These are phyloP conservation scores for Tenrec ecaudatus DNA, from an alignment of 2,113 vertebrate species.

Conservation along the genomic window DNA sequence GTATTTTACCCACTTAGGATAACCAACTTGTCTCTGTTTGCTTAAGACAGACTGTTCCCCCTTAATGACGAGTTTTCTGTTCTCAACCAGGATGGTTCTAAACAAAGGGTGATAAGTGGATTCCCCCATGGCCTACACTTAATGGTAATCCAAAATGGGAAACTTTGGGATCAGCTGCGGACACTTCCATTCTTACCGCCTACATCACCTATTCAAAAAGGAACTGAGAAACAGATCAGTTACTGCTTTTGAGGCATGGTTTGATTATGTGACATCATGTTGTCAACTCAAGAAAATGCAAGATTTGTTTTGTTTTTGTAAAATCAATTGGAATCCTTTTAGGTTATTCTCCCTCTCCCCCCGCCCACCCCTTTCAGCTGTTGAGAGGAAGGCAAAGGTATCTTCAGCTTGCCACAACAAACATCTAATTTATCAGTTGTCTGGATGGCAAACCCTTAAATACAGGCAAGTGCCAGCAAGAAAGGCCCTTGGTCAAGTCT, in stretches of 20 bases:
- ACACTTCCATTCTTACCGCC: conserved; percentile 21
- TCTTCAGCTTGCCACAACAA: conserved; percentile 2
- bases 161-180: neutral
- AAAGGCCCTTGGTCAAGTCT: conserved; percentile 27
- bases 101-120: neutral
- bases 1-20: neutral
- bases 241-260: neutral
- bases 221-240: neutral
- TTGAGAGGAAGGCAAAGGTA: neutral
- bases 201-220: conserved; percentile 8
- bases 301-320: conserved; percentile 55
- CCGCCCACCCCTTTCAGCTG: neutral
- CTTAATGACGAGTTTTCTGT: neutral
- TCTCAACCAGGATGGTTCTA: conserved; percentile 19
- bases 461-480: neutral
- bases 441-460: neutral
- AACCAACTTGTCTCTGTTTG: conserved; percentile 13
- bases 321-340: conserved; percentile 31
- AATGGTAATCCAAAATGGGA: conserved; percentile 26
- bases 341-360: neutral
- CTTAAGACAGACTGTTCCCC: neutral
- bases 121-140: neutral
- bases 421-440: conserved; percentile 13
- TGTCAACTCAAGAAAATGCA: conserved; percentile 26
- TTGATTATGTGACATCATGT: neutral